A percentile compares a stretch with the other conserved stretches of the same genome.
These are phyloP conservation scores for Cricetomys ansorgei DNA, from an alignment of 2,113 vertebrate species.

Conservation along the genomic window DNA sequence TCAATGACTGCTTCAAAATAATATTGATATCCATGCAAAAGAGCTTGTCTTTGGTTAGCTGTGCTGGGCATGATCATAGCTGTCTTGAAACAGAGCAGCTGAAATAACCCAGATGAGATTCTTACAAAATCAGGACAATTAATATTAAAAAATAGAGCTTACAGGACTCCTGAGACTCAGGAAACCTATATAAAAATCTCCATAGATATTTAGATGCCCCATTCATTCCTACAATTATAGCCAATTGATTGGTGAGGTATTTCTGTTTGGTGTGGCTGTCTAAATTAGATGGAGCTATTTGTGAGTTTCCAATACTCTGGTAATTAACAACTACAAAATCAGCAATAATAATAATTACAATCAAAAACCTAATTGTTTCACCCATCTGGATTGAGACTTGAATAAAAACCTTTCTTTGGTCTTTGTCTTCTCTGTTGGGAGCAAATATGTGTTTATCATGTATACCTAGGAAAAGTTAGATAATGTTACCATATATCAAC, in stretches of 20 bases:
- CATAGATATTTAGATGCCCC: neutral
- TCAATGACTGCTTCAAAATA: neutral
- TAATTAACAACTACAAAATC: neutral
- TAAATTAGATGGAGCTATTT: neutral
- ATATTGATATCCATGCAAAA: neutral
- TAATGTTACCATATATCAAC: rapidly evolving
- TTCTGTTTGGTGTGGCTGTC: neutral
- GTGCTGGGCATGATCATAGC: neutral
- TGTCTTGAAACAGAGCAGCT: neutral
- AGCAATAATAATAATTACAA: neutral
- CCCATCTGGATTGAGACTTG: neutral
- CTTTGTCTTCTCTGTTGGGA: neutral
- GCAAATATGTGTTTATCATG: neutral
- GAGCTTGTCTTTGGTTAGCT: neutral
- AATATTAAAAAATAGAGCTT: neutral
- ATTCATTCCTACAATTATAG: neutral
- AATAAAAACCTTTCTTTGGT: neutral
- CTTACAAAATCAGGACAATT: neutral
- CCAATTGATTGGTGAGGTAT: neutral
- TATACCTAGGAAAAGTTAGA: neutral
- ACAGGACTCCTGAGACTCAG: neutral
- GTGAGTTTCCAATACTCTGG: neutral
- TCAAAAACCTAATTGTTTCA: neutral
- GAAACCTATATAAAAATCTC: no score
- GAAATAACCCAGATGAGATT: neutral